phyloP scores from a whole-genome alignment of 2,113 vertebrate genomes.

The Atlantisia rogersi region DNA sequence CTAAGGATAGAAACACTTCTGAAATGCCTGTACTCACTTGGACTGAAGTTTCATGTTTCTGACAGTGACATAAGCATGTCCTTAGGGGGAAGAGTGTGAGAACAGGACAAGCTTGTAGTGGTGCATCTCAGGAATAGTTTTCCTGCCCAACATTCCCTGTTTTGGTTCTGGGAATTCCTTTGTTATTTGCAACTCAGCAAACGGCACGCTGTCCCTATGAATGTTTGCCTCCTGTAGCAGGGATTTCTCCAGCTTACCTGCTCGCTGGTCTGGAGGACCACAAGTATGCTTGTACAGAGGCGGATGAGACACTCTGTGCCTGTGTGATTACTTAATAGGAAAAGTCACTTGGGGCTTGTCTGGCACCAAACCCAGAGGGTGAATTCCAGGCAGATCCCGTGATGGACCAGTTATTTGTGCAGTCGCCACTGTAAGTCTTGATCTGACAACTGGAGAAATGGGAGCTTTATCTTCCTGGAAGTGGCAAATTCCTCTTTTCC shows the following conservation, averaged over 20 bases:
- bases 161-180: background rate
- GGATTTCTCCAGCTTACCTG: background rate
- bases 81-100: background rate
- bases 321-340: background rate
- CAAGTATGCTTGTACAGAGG: background rate
- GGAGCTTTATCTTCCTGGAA: background rate
- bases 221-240: background rate
- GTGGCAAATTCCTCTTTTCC: background rate
- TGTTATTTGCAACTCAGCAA: background rate
- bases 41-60: background rate
- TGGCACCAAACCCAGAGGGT: background rate
- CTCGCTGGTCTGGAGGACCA: background rate
- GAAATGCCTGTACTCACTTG: background rate
- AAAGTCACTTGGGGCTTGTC: background rate
- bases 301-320: background rate
- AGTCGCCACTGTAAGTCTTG: background rate
- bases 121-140: background rate
- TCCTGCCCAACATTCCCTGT: background rate
- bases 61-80: rapidly evolving
- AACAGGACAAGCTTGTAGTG: background rate
- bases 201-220: background rate
- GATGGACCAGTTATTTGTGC: background rate
- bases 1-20: background rate
- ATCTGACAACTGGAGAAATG: background rate
- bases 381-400: background rate